Evolutionary conservation across 2,888 invertebrate genomes (phyloP).

Genomic region (Anorthoa munda): DNA sequence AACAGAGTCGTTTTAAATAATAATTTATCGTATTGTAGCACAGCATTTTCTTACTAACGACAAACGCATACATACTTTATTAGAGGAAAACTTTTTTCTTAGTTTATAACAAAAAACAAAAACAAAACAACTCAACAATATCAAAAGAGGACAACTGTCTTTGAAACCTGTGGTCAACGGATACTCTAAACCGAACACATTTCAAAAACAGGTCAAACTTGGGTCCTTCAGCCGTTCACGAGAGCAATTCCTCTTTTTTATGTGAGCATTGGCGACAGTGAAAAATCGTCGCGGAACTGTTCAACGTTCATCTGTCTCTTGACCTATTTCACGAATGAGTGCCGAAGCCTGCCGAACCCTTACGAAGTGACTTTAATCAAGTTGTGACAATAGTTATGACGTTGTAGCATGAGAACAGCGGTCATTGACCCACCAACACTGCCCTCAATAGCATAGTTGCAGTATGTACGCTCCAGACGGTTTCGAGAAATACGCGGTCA

Average conservation of each 20-base stretch:
- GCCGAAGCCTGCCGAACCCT: slow-evolving; percentile 67
- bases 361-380: slow-evolving; percentile 56
- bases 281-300: slow-evolving; percentile 69
- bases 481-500: no score
- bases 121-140: slow-evolving; percentile 11
- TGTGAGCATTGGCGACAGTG: slow-evolving; percentile 62
- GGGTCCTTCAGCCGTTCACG: slow-evolving; percentile 38
- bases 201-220: slow-evolving; percentile 51
- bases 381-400: background rate
- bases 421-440: no score
- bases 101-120: no score
- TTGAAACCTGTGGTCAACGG: slow-evolving; percentile 39
- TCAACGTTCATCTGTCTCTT: slow-evolving; percentile 73
- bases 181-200: slow-evolving; percentile 46
- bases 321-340: slow-evolving; percentile 73
- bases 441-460: no score
- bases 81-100: no score
- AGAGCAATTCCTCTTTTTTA: slow-evolving; percentile 64
- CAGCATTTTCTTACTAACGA: no score
- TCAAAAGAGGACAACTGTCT: slow-evolving; percentile 36
- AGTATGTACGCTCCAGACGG: no score
- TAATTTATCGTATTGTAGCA: no score
- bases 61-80: no score
- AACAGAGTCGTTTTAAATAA: no score
- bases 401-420: no score